Percentiles rank a stretch among this genome's conserved stretches.
Conservation (phyloP, 2,888 invertebrate genomes). For the Aphelenchoides bicaudatus region DNA sequence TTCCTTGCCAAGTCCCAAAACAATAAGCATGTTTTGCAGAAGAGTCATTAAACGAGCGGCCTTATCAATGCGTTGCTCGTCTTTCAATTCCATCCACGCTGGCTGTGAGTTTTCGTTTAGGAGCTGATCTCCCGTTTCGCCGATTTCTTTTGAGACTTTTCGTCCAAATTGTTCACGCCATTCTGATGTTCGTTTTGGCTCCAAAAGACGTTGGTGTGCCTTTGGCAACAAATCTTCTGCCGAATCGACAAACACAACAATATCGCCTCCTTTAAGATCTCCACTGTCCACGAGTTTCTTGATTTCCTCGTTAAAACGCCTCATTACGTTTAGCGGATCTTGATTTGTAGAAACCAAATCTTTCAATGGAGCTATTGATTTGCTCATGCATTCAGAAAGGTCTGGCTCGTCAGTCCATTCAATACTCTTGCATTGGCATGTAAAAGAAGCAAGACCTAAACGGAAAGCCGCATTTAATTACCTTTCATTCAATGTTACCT, state of each 20-base stretch:
- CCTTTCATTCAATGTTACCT: slow-evolving; percentile 24
- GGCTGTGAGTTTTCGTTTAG: slow-evolving; percentile 29
- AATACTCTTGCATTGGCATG: slow-evolving; percentile 41
- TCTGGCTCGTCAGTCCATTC: slow-evolving; percentile 38
- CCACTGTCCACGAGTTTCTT: slow-evolving; percentile 29
- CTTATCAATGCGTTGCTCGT: slow-evolving; percentile 12
- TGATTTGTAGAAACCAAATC: slow-evolving; percentile 3
- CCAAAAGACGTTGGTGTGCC: not conserved
- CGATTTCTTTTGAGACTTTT: slow-evolving; percentile 28
- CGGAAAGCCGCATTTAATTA: not conserved
- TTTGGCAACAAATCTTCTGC: not conserved
- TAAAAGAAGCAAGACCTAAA: slow-evolving; percentile 36
- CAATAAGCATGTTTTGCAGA: slow-evolving; percentile 43
- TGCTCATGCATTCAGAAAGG: slow-evolving; percentile 42
- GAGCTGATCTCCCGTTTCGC: slow-evolving; percentile 45
- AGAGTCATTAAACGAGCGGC: slow-evolving; percentile 42
- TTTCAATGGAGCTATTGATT: slow-evolving; percentile 32
- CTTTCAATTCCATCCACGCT: slow-evolving; percentile 42
- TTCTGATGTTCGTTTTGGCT: not conserved
- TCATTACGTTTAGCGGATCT: slow-evolving; percentile 8
- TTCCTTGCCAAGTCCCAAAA: slow-evolving; percentile 39
- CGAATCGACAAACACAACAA: slow-evolving; percentile 25
- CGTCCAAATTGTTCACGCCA: slow-evolving; percentile 3
- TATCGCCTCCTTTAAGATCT: slow-evolving; percentile 42
- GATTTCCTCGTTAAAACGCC: slow-evolving; percentile 22